phyloP scores from a whole-genome alignment of 2,888 invertebrate genomes.

The Junonia oenone region DNA sequence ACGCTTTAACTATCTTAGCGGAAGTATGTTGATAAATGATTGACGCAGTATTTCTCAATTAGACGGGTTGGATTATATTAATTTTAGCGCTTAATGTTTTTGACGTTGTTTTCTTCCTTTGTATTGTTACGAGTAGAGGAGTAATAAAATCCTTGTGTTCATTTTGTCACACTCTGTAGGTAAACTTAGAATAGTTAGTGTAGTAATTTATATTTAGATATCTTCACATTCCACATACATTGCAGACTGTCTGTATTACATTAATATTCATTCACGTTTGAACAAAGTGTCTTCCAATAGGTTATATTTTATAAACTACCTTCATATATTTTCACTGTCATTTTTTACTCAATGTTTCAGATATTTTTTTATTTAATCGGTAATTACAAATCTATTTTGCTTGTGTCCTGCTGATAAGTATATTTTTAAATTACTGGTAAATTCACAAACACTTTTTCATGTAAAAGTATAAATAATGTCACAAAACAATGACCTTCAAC shows the following conservation, averaged over 20 bases:
- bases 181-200: constrained; percentile 26
- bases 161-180: constrained; percentile 45
- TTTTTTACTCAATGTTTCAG: constrained; percentile 1
- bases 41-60: constrained; percentile 57
- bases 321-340: constrained; percentile 19
- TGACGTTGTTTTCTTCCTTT: constrained; percentile 27
- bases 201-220: constrained; percentile 33
- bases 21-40: constrained; percentile 44
- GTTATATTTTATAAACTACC: constrained; percentile 49
- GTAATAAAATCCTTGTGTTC: constrained; percentile 47
- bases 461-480: neutral
- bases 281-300: constrained; percentile 73
- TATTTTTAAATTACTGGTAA: neutral
- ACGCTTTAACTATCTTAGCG: constrained; percentile 64
- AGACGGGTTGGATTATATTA: constrained; percentile 60
- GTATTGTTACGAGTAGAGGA: constrained; percentile 32
- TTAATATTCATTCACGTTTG: constrained; percentile 47
- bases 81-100: constrained; percentile 52
- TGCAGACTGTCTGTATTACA: constrained; percentile 27
- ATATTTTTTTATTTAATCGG: neutral
- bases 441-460: neutral
- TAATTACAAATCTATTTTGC: constrained; percentile 2
- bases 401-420: constrained; percentile 9
- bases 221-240: constrained; percentile 53
- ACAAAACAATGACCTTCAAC: neutral